These are phyloP conservation scores for Thalassoma bifasciatum DNA, from an alignment of 2,113 vertebrate genomes.

Conservation along the genomic window DNA sequence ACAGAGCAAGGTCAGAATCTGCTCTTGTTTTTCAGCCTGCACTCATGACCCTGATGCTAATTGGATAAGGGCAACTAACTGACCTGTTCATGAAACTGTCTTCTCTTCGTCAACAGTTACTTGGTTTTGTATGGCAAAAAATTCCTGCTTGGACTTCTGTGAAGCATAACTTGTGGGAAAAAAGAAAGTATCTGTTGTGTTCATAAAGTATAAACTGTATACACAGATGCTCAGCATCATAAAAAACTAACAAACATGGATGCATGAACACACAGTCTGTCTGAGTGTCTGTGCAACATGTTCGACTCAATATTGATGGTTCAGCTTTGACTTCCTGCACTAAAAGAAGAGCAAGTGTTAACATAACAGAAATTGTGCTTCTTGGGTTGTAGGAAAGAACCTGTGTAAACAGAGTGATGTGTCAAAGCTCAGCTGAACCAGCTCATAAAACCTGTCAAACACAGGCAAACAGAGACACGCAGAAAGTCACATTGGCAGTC, in stretches of 20 bases:
- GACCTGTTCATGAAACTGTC: background rate
- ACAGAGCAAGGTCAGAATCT: background rate
- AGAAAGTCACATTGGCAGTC: background rate
- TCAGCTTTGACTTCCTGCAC: conserved; percentile 25
- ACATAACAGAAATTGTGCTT: background rate
- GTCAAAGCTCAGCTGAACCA: conserved; percentile 35
- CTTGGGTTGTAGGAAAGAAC: conserved; percentile 7
- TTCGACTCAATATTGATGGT: conserved; percentile 24
- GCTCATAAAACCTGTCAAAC: conserved; percentile 1
- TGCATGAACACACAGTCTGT: background rate
- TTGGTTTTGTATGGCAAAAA: background rate
- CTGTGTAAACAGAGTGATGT: conserved; percentile 44
- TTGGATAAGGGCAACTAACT: background rate
- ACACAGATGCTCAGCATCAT: background rate
- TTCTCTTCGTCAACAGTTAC: background rate
- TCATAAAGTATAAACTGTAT: background rate
- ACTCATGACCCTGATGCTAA: background rate
- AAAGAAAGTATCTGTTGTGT: background rate
- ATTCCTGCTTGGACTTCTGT: background rate
- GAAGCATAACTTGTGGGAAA: background rate
- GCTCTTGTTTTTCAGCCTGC: background rate
- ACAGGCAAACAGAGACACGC: background rate
- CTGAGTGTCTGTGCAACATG: background rate
- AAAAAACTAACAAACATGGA: background rate
- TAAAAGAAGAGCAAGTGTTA: background rate